phyloP scores from a whole-genome alignment of 2,113 vertebrate genomes.

The Plestiodon gilberti region DNA sequence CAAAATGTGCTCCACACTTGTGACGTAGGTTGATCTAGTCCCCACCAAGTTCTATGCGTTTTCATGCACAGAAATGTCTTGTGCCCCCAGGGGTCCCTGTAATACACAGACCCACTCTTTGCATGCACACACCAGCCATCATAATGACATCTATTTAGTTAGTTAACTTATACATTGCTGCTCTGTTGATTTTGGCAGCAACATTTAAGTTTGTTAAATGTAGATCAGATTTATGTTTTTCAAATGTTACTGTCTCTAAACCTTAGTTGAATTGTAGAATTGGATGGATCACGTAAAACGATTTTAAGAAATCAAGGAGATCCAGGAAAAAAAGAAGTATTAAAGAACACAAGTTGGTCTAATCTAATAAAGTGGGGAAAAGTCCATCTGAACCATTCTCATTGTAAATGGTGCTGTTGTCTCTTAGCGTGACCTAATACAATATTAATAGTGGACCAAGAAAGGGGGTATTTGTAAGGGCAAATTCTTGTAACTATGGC shows the following conservation, averaged over 20 bases:
- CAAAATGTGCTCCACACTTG: neutral
- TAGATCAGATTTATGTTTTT: neutral
- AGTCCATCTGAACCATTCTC: neutral
- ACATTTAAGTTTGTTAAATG: neutral
- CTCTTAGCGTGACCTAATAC: conserved; percentile 82
- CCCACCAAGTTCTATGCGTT: neutral
- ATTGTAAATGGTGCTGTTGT: conserved; percentile 65
- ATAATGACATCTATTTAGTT: neutral
- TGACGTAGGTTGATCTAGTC: neutral
- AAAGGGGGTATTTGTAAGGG: conserved; percentile 78
- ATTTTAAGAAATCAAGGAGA: neutral
- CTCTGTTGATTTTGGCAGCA: neutral
- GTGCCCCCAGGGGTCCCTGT: neutral
- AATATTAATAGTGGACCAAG: conserved; percentile 89
- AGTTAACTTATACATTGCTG: neutral
- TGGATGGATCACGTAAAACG: neutral
- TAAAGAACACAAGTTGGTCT: conserved; percentile 8
- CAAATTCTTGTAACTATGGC: conserved; percentile 84
- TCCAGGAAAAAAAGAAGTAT: neutral
- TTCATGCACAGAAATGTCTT: neutral
- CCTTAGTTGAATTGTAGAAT: neutral
- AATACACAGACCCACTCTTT: neutral
- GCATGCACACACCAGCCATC: neutral
- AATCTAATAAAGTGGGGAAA: conserved; percentile 7
- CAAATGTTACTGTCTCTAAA: neutral